Base-by-base conservation (phyloP, 2,113 vertebrate species). In the Pogonocichla stellata region DNA sequence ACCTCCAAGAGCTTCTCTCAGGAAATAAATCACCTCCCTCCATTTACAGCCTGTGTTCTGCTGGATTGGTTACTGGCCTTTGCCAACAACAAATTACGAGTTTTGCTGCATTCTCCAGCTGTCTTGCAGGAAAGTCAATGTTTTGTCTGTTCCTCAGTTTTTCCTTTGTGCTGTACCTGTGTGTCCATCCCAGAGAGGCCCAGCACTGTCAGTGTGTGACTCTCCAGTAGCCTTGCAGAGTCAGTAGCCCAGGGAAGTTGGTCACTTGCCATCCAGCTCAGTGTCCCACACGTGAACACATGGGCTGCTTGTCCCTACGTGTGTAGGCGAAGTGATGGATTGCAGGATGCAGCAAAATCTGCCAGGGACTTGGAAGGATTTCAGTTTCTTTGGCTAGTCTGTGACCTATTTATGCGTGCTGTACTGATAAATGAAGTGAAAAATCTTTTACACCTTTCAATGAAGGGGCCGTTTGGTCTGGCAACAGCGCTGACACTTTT, bases 341-440 rank as follows among this genome's bases (percentile, higher is more conserved):
- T 88, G 60, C 64, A 86, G 67, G 47, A 86, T 57, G 40, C 1
- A 85, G 74, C 53, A 79, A 94, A 96, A 80, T 69, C 90, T 96
- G 85, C 66, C 70, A 85, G 64, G 38, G 34, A 66, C 47, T 90
- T 94, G 92, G 86, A 95, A 94, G 38, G 64, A 62, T 86, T 95
- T 96, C 95, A 93, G 7, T 92, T 93, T 92, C 92, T 90, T 70
- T 70, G 54, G 54, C 29, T 90, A 19, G 34, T 88, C 54, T 88
- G 75, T 92, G 95, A 93, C 90, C 90, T 93, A 92, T 90, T 95
- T 94, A 90, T 77, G 56, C 0, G 0, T 64, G 54, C 54, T 92
- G 6, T 62, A 88, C 90, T 94, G 92, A 94, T 93, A 93, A 95
- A 94, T 94, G 88, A 90, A 92, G 94, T 94, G 88, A 95, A 95